Evolutionary conservation across 1,140 invertebrate species (phyloP), one percentile per base, ranked within the genome.

Genomic region (Tribolium castaneum): DNA sequence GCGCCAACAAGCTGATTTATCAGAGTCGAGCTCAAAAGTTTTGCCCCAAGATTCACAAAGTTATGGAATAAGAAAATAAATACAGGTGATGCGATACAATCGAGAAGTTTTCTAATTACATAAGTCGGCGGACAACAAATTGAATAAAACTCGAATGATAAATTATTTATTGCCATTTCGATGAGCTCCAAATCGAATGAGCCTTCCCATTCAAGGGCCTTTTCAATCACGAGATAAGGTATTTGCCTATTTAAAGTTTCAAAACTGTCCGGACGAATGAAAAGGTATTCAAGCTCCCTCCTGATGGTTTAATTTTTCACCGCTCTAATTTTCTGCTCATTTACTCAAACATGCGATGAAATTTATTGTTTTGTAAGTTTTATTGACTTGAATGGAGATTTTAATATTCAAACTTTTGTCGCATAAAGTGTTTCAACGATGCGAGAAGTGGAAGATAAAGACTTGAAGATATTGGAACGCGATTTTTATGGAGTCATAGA

Each of bases 391-490:
- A 66, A 66, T 35, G 6, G 59, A 66, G 25, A 34, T 39, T 66
- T 66, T 66, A 66, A 66, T 66, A 66, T 66, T 66, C 59, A 66
- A 66, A 66, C 59, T 66, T 62, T 62, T 66, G 59, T 22, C 59
- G 30, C 59, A 66, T 66, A 66, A 66, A 66, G 30, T 66, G 59
- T 66, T 66, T 35, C 25, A 66, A 66, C 30, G 59, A 66, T 35
- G 59, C 59, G 59, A 66, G 59, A 66, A 66, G 59, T 66, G 12
- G 9, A 66, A 34, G 59, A 66, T 35, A 35, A 35, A 66, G 59
- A 66, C 59, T 66, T 66, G 14, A 34, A 66, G 59, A 66, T 66
- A 66, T 66, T 66, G 59, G 12, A 66, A 66, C 59, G 59, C 59
- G 59, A 66, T 66, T 66, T 66, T 66, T 66, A 66, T 66, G 30